phyloP scores from a whole-genome alignment of 2,113 vertebrate species.

The Bubo bubo region DNA sequence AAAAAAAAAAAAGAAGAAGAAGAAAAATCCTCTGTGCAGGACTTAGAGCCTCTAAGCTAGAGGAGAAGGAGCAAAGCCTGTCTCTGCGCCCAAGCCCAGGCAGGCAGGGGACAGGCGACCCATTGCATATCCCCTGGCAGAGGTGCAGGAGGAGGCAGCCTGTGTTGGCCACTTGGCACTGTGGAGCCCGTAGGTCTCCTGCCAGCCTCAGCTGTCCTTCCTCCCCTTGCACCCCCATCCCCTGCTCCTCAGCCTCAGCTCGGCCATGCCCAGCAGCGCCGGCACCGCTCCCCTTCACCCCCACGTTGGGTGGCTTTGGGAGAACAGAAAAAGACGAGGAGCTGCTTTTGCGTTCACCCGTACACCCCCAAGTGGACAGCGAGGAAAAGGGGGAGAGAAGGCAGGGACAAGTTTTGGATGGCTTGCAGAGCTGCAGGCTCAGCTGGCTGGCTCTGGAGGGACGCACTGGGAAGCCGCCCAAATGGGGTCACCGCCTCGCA shows the following conservation, averaged over 20 bases:
- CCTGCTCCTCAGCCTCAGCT: not conserved
- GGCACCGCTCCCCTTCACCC: not conserved
- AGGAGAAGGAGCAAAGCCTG: not conserved
- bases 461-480: not conserved
- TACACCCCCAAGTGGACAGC: constrained; percentile 22
- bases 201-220: not conserved
- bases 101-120: not conserved
- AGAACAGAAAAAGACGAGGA: not conserved
- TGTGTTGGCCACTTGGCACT: not conserved
- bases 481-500: not conserved
- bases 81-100: not conserved
- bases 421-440: not conserved
- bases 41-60: not conserved
- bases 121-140: not conserved
- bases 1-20: fast-evolving
- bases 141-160: not conserved
- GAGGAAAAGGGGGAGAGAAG: not conserved
- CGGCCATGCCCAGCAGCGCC: not conserved
- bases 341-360: not conserved
- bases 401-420: not conserved
- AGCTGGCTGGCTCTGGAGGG: not conserved
- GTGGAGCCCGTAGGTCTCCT: not conserved
- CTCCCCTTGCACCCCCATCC: not conserved
- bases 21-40: not conserved
- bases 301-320: not conserved